These are phyloP conservation scores for Drosophila rubida DNA, from an alignment of 2,888 invertebrate species.

Conservation along the genomic window DNA sequence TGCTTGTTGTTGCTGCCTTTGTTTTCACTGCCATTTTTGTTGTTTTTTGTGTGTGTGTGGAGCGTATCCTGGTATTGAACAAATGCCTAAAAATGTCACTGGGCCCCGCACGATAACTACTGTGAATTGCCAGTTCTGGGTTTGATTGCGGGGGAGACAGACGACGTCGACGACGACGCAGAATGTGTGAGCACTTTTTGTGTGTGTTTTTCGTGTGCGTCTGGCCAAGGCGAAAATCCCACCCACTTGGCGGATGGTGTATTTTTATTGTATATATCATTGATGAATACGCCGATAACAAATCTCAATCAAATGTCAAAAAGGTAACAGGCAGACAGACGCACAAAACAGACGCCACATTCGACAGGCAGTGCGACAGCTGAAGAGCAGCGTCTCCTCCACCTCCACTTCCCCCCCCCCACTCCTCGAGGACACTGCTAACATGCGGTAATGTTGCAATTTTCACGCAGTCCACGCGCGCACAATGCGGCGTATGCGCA, in stretches of 20 bases:
- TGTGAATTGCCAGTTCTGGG: constrained; percentile 54
- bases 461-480: constrained; percentile 75
- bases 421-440: not conserved
- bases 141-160: constrained; percentile 1
- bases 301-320: constrained; percentile 85
- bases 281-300: constrained; percentile 84
- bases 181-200: constrained; percentile 7
- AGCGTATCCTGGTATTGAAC: constrained; percentile 43
- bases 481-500: constrained; percentile 66
- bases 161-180: not conserved
- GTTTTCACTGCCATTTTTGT: constrained; percentile 6
- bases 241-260: constrained; percentile 39
- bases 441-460: constrained; percentile 84
- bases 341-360: constrained; percentile 16
- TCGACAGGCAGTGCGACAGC: constrained; percentile 33
- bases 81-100: constrained; percentile 79
- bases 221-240: constrained; percentile 23
- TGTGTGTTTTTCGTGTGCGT: constrained; percentile 22
- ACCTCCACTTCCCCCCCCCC: not conserved
- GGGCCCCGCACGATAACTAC: constrained; percentile 66
- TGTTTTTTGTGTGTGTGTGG: not conserved
- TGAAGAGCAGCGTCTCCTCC: not conserved
- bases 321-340: constrained; percentile 82
- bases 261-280: constrained; percentile 83
- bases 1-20: constrained; percentile 54